Evolutionary conservation across 2,113 vertebrate genomes (phyloP), one percentile per base, ranked within the genome.

Genomic region (Eleginops maclovinus): DNA sequence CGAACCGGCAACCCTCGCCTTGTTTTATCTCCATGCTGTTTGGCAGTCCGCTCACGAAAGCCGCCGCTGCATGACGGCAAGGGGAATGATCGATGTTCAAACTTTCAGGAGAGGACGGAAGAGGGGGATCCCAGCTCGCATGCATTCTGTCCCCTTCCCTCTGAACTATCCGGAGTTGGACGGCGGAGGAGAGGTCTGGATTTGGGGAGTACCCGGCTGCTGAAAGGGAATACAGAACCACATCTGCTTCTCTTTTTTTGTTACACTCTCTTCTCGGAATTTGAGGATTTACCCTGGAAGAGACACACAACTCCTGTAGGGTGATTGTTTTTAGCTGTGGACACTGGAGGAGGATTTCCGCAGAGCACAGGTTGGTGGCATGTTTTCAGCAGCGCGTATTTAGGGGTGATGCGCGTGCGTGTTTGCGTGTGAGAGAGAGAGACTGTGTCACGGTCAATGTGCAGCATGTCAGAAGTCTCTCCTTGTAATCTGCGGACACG

Each of bases 301-400:
- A 13, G 67, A 41, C 49, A 26, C 31, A 28, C 41, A 66, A 40
- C 64, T 56, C 4, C 13, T 43, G n/a, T 31, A 49, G 41, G 58
- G 22, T 47, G 61, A n/a, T 53, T 22, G 54, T 58, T 44, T 47
- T 21, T 6, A 0, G 22, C 40, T 11, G 49, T 28, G 65, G 55
- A 46, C 63, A 3, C 16, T 4, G 13, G 54, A 31, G 24, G 19
- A 47, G 19, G 19, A 44, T 8, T 47, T 1, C 22, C 11, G 53
- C 46, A n/a, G 26, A 16, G 66, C 28, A 44, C 67, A 82, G 80
- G 72, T 82, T 16, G 53, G 72, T 71, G 72, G 46, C 3, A 19
- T 43, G 36, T 21, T 75, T 50, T 26, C 14, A 10, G 15, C 44
- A 47, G 15, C 2, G 3, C 4, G 4, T 40, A 6, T 16, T 50